Conservation (phyloP, 2,113 vertebrate species). For the Romanogobio albipinnatus region DNA sequence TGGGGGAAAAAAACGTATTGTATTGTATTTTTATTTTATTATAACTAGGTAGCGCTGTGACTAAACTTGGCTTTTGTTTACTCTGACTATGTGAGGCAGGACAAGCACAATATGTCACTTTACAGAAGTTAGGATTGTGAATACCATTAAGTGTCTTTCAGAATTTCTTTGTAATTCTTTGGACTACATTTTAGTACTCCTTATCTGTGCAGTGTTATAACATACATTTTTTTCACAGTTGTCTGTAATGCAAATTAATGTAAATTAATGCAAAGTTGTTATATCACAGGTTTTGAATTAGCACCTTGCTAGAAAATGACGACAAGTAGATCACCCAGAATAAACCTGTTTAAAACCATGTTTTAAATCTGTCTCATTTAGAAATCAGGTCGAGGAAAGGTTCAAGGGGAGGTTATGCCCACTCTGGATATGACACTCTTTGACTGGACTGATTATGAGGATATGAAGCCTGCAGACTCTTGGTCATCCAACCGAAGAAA, state of each 20-base stretch:
- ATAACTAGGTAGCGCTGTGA: not conserved
- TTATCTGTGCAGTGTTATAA: not conserved
- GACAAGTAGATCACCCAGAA: not conserved
- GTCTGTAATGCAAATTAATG: not conserved
- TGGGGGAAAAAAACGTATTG: too few species aligned
- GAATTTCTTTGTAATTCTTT: not conserved
- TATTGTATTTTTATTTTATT: too few species aligned
- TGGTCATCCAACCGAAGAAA: slow-evolving; percentile 89
- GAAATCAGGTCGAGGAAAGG: slow-evolving; percentile 71
- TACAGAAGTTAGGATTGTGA: too few species aligned
- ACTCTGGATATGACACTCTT: slow-evolving; percentile 96
- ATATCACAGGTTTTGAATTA: slow-evolving; percentile 1
- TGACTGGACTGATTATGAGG: slow-evolving; percentile 98
- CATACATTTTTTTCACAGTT: not conserved
- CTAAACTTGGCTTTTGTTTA: not conserved
- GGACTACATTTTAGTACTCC: too few species aligned
- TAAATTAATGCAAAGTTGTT: not conserved
- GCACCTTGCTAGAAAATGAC: not conserved
- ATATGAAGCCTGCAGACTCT: slow-evolving; percentile 88
- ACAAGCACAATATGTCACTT: not conserved
- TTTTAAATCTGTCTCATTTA: slow-evolving; percentile 51
- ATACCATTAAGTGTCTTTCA: not conserved
- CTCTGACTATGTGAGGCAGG: not conserved
- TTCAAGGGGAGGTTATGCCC: slow-evolving; percentile 90
- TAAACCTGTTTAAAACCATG: not conserved